These are phyloP conservation scores for Isichthys henryi DNA, from an alignment of 2,113 vertebrate genomes.

Conservation along the genomic window DNA sequence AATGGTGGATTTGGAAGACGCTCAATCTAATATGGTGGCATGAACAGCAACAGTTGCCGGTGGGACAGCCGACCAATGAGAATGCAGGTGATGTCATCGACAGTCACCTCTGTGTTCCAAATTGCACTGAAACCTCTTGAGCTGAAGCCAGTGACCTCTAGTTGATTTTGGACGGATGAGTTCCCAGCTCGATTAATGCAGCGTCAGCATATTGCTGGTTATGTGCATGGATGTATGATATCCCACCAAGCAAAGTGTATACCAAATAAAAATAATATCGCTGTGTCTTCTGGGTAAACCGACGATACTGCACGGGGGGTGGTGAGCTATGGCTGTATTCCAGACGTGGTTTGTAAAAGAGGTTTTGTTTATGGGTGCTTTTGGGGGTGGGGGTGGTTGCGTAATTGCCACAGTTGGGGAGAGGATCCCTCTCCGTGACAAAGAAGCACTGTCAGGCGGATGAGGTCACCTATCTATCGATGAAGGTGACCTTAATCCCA, in stretches of 20 bases:
- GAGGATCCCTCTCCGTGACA: not conserved
- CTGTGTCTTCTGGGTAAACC: not conserved
- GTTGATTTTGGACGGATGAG: not conserved
- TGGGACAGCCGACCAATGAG: not conserved
- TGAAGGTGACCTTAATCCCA: not conserved
- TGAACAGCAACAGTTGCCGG: constrained; percentile 1
- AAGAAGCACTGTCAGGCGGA: not conserved
- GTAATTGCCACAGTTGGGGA: not conserved
- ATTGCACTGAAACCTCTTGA: not conserved
- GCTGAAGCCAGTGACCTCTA: constrained; percentile 1
- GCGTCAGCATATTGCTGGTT: not conserved
- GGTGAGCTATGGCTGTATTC: not conserved
- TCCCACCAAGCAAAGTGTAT: not conserved
- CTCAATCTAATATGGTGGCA: not conserved
- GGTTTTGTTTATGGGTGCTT: not conserved
- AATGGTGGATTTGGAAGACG: not conserved
- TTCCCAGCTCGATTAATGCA: not conserved
- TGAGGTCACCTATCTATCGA: not conserved
- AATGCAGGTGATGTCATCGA: not conserved
- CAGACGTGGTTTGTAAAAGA: not conserved
- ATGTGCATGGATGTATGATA: not conserved
- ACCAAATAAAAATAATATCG: not conserved
- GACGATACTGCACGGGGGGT: not conserved
- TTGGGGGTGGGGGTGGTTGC: not conserved
- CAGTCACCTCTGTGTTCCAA: constrained; percentile 2